phyloP scores from a whole-genome alignment of 2,888 invertebrate genomes.

The Plutella xylostella region DNA sequence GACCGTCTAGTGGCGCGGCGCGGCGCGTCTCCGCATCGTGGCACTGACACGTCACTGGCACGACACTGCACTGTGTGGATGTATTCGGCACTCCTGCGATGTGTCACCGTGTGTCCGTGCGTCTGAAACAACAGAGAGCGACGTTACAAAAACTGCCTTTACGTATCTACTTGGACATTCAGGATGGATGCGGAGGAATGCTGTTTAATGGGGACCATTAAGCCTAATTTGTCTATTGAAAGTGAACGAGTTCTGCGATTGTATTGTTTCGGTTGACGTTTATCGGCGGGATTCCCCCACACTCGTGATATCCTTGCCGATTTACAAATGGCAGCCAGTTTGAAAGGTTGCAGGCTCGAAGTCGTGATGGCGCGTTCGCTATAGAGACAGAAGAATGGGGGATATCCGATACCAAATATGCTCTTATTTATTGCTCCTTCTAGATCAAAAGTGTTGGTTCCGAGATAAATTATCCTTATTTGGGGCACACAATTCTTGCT shows the following conservation, averaged over 20 bases:
- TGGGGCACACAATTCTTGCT: too few species aligned
- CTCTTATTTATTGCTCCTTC: neutral
- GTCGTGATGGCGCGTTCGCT: constrained; percentile 47
- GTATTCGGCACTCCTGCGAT: neutral
- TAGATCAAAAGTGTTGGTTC: too few species aligned
- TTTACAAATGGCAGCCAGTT: constrained; percentile 55
- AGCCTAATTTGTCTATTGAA: too few species aligned
- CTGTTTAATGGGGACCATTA: too few species aligned
- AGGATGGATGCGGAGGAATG: too few species aligned
- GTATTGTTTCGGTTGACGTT: constrained; percentile 28
- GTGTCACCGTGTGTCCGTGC: constrained; percentile 13
- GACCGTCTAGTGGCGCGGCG: constrained; percentile 31
- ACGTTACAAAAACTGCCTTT: constrained; percentile 5
- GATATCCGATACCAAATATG: constrained; percentile 35
- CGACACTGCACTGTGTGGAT: constrained; percentile 28
- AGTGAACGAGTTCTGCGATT: constrained; percentile 30
- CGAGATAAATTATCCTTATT: too few species aligned
- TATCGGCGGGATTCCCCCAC: constrained; percentile 54
- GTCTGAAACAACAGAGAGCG: constrained; percentile 47
- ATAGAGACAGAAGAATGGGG: constrained; percentile 44
- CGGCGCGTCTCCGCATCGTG: constrained; percentile 39
- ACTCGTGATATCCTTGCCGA: constrained; percentile 55
- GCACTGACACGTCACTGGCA: constrained; percentile 37
- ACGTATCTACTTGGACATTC: too few species aligned
- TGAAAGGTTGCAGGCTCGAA: constrained; percentile 38